Conservation (phyloP, 2,113 vertebrate genomes). For the Himantopus leucocephalus region DNA sequence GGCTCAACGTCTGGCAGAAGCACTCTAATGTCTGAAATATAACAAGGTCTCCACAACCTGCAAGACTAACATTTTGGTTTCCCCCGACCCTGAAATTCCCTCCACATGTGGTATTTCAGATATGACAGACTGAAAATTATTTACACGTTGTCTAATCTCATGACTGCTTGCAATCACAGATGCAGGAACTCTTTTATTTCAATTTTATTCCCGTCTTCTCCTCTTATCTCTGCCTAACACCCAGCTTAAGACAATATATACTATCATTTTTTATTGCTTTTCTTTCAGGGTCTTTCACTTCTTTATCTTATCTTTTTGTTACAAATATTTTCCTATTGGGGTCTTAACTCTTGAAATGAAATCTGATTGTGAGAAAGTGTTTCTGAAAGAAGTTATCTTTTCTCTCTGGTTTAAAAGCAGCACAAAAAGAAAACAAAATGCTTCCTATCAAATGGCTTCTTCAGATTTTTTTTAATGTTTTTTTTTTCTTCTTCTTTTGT, state of each 20-base stretch:
- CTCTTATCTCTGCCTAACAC: conserved; percentile 41
- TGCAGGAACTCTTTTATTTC: background rate
- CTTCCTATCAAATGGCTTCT: background rate
- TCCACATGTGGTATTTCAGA: background rate
- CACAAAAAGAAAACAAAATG: background rate
- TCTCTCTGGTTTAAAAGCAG: background rate
- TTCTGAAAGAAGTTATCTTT: background rate
- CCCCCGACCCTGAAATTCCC: background rate
- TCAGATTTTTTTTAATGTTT: background rate
- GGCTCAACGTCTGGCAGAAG: background rate
- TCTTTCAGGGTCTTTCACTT: background rate
- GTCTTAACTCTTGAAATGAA: background rate
- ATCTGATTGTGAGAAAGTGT: background rate
- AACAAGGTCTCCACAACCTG: background rate
- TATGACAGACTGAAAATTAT: background rate
- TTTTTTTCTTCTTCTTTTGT: background rate
- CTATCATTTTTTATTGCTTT: background rate
- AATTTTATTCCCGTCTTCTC: background rate
- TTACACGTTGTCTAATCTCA: background rate
- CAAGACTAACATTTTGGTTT: background rate
- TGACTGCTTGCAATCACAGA: background rate
- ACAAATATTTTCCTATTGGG: background rate
- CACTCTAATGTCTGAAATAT: background rate
- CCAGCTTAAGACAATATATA: background rate
- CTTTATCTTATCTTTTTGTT: conserved; percentile 4